Base-by-base conservation (phyloP, 2,797 vertebrate species). In the Nyctibius grandis region DNA sequence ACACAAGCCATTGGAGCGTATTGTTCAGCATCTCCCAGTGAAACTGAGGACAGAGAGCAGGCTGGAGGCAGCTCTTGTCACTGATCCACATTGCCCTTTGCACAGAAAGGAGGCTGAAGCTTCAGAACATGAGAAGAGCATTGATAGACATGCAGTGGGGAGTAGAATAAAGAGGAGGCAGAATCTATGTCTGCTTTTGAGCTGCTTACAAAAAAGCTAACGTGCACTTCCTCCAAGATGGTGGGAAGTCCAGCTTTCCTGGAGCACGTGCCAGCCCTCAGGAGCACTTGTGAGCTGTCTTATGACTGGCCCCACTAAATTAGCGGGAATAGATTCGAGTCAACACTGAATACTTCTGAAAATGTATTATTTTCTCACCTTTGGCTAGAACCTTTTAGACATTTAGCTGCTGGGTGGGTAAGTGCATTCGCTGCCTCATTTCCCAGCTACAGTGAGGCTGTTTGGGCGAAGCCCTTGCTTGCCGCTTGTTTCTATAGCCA, bases 401-500 rank as follows among this genome's bases (percentile, higher is more conserved):
- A 61, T 53, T 48, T 48, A 81, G 34, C 47, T 68, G 45, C 48
- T 36, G 34, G 26, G 15, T 53, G 28, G 33, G 26, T 44, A 53
- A 25, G 33, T 33, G 33, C n/a, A 9, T 68, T 34, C 2, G 3
- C 33, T 10, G 12, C 44, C 15, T 40, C 18, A 5, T 38, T 68
- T 74, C 22, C 38, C 38, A 77, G 29, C 16, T 0, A 18, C 18
- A 17, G 18, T 3, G 18, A 48, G 48, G 68, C n/a, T 88, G 34
- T 44, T 13, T 7, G 61, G 59, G 44, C 20, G 79, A 64, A 54
- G 40, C 25, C 11, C 18, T 28, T 22, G 33, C 16, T 67, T 61
- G 65, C 36, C 6, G 0, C 6, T 7, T 29, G 28, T 84, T 59
- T 0, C 0, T 31, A 19, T 1, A 50, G 44, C n/a, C 59, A 59